Conservation (phyloP, 2,113 vertebrate species). For the Platysteira castanea region DNA sequence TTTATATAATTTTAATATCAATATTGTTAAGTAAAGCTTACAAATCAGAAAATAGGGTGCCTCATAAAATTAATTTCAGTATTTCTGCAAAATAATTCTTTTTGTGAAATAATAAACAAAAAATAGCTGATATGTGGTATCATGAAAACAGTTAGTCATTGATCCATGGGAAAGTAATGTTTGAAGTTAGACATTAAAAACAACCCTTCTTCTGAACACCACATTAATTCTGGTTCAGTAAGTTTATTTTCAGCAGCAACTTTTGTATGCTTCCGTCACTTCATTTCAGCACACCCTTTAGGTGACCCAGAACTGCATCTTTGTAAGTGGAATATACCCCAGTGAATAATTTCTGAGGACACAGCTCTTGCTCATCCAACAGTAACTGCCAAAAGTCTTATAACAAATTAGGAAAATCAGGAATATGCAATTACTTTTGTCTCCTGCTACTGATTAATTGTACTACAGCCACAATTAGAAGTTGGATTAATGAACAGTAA, state of each 20-base stretch:
- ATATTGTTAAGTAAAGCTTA: neutral
- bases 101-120: neutral
- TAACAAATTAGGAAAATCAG: neutral
- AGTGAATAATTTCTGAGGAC: neutral
- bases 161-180: neutral
- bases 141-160: neutral
- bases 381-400: neutral
- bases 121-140: neutral
- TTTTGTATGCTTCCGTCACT: neutral
- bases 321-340: neutral
- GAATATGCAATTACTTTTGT: conserved; percentile 11
- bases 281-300: neutral
- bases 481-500: neutral
- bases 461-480: neutral
- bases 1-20: neutral
- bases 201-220: neutral
- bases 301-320: neutral
- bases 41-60: neutral
- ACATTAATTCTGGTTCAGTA: conserved; percentile 6
- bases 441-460: neutral
- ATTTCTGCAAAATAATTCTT: neutral
- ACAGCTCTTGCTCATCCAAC: neutral
- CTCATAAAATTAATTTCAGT: neutral
- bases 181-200: conserved; percentile 1
- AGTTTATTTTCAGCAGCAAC: conserved; percentile 21